Evolutionary conservation across 2,888 invertebrate genomes (phyloP).

Genomic region (Drosophila limbata): DNA sequence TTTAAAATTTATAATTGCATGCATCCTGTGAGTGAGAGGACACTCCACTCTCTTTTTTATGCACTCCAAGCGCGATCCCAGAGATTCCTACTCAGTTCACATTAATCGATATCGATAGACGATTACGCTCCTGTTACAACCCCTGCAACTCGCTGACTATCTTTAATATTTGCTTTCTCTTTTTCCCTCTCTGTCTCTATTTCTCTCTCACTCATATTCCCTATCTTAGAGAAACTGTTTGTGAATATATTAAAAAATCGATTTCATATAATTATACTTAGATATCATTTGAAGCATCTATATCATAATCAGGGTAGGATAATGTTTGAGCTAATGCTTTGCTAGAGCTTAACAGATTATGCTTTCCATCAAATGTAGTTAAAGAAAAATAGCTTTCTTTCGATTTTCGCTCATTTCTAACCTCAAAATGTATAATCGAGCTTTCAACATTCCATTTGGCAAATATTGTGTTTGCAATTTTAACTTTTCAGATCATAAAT

Average conservation of each 20-base stretch:
- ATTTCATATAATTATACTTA: constrained; percentile 7
- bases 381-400: not conserved
- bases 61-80: constrained; percentile 19
- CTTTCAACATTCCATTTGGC: not conserved
- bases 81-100: constrained; percentile 5
- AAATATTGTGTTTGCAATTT: not conserved
- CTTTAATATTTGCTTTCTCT: not conserved
- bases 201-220: not conserved
- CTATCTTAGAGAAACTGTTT: constrained; percentile 9
- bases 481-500: not conserved
- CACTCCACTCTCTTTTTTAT: constrained; percentile 12
- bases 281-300: constrained; percentile 31
- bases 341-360: constrained; percentile 1
- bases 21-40: constrained; percentile 31
- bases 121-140: constrained; percentile 5
- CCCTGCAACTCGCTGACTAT: constrained; percentile 7
- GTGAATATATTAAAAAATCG: constrained; percentile 6
- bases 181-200: not conserved
- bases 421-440: not conserved
- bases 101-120: constrained; percentile 4
- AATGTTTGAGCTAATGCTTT: constrained; percentile 23
- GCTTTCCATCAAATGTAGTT: constrained; percentile 2
- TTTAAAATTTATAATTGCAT: constrained; percentile 44
- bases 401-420: constrained; percentile 3
- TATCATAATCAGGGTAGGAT: constrained; percentile 15